Percentiles rank a stretch among this genome's conserved stretches.
Evolutionary conservation across 23 tunicate genomes (phyloP).

Genomic region (Corella eumyota): DNA sequence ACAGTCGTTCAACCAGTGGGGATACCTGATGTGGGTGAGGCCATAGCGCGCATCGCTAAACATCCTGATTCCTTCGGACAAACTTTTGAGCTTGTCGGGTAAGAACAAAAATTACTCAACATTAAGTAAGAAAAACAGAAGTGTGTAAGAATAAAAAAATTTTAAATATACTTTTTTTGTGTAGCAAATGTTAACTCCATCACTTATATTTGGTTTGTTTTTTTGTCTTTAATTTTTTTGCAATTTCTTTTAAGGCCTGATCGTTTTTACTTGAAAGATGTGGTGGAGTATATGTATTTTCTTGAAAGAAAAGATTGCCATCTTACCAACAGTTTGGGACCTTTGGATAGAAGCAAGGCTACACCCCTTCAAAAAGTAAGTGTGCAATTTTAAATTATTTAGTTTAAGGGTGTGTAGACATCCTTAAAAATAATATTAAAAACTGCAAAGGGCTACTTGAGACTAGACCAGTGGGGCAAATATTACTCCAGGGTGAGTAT

Average conservation of each 20-base stretch:
- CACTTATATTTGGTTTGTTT: neutral
- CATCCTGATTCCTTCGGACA: slow-evolving; percentile 89
- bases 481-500: no score
- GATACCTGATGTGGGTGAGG: slow-evolving; percentile 74
- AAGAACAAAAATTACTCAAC: slow-evolving; percentile 3
- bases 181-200: no score
- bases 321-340: slow-evolving; percentile 1
- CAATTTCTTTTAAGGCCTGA: neutral
- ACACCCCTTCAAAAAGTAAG: slow-evolving; percentile 7
- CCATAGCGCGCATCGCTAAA: slow-evolving; percentile 35
- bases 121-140: neutral
- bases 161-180: no score
- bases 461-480: no score
- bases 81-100: slow-evolving; percentile 92
- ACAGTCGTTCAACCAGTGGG: slow-evolving; percentile 66
- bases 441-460: no score
- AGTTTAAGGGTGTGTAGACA: no score
- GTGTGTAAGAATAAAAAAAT: neutral
- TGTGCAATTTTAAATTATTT: neutral
- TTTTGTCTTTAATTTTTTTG: neutral
- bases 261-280: slow-evolving; percentile 1
- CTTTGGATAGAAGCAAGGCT: slow-evolving; percentile 9
- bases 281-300: slow-evolving; percentile 5
- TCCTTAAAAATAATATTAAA: no score
- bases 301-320: neutral